Conservation (phyloP, 2,113 vertebrate genomes). For the Psammodynastes pulverulentus region DNA sequence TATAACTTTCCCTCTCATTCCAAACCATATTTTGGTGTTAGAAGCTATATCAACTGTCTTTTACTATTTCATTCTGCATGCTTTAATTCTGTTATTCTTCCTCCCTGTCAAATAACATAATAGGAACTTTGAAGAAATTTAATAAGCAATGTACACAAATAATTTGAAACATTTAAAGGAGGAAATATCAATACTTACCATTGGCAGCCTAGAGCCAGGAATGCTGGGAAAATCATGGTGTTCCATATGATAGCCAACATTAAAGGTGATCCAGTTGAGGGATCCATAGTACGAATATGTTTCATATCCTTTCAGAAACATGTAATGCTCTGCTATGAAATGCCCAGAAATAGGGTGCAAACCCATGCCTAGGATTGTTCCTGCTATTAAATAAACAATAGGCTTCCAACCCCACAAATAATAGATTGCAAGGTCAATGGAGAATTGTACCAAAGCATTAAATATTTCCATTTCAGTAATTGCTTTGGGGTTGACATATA, state of each 20-base stretch:
- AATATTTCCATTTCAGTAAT: slow-evolving; percentile 83
- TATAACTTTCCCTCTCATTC: neutral
- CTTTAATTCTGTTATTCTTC: neutral
- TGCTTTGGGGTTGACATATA: slow-evolving; percentile 88
- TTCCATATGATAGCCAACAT: slow-evolving; percentile 96
- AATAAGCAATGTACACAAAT: neutral
- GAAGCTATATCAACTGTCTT: too few species aligned
- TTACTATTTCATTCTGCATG: neutral
- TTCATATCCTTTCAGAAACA: slow-evolving; percentile 93
- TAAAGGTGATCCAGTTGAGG: slow-evolving; percentile 94
- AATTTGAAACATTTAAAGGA: slow-evolving; percentile 3
- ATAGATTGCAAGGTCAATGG: slow-evolving; percentile 73
- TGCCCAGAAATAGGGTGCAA: slow-evolving; percentile 96
- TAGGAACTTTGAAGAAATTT: neutral
- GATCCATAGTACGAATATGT: slow-evolving; percentile 96
- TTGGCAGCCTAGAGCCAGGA: slow-evolving; percentile 87
- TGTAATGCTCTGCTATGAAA: slow-evolving; percentile 97
- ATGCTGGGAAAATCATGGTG: slow-evolving; percentile 99
- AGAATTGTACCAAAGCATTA: slow-evolving; percentile 81
- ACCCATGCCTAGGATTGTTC: slow-evolving; percentile 87
- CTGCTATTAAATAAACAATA: slow-evolving; percentile 85
- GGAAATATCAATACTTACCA: slow-evolving; percentile 70
- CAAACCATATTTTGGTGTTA: neutral
- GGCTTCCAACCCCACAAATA: slow-evolving; percentile 87
- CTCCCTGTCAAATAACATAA: neutral